Percentiles rank a stretch among this genome's conserved stretches.
phyloP scores from a whole-genome alignment of 2,888 invertebrate genomes.

The Tortrix viridana region DNA sequence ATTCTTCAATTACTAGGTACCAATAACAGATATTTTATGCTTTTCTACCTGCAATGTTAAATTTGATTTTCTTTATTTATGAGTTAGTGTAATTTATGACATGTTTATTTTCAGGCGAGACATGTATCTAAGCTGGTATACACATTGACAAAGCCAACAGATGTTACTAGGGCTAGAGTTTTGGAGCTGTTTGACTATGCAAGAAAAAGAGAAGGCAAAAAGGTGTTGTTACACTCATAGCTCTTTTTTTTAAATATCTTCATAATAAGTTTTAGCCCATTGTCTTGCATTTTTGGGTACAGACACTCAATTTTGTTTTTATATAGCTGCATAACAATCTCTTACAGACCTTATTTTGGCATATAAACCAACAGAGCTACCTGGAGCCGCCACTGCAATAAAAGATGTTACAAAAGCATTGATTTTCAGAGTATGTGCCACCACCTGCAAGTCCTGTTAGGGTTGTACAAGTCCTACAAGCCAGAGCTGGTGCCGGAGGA shows the following conservation, averaged over 20 bases:
- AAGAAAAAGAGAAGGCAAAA: slow-evolving; percentile 68
- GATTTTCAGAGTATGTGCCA: slow-evolving; percentile 65
- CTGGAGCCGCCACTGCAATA: no score
- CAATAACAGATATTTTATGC: no score
- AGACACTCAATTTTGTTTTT: no score
- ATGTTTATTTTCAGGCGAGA: slow-evolving; percentile 59
- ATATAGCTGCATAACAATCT: no score
- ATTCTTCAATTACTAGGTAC: no score
- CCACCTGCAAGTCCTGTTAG: slow-evolving; percentile 71
- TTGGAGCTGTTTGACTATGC: slow-evolving; percentile 66
- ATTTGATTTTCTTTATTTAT: neutral
- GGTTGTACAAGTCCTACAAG: slow-evolving; percentile 76
- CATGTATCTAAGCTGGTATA: slow-evolving; percentile 74
- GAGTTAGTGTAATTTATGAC: neutral
- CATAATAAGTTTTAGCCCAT: no score
- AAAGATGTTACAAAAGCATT: neutral
- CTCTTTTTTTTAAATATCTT: no score
- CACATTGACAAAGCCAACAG: slow-evolving; percentile 72
- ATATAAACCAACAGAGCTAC: no score
- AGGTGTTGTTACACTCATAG: no score
- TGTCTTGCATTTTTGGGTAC: no score
- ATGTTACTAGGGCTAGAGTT: slow-evolving; percentile 73
- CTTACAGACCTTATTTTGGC: no score
- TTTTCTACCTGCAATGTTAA: no score
- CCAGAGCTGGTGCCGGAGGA: slow-evolving; percentile 79